Percentiles rank a stretch among this genome's conserved stretches.
These are phyloP conservation scores for Chroicocephalus ridibundus DNA, from an alignment of 2,113 vertebrate genomes.

Conservation along the genomic window DNA sequence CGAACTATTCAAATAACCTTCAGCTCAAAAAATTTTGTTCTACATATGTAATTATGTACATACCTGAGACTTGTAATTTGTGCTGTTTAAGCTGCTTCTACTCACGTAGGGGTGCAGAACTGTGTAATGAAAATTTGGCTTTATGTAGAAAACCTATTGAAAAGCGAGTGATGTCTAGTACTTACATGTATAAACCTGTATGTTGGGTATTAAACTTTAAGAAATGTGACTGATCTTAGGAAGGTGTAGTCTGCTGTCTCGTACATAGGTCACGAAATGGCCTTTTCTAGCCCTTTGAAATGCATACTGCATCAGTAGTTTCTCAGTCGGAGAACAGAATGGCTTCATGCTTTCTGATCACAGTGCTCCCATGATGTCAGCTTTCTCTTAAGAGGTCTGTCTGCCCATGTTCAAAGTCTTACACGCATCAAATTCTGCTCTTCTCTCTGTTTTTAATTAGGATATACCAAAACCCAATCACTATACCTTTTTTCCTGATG, in stretches of 20 bases:
- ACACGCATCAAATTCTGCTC: not conserved
- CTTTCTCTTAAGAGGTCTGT: conserved; percentile 20
- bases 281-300: conserved; percentile 64
- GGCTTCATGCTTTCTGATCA: conserved; percentile 72
- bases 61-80: not conserved
- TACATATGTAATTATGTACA: not conserved
- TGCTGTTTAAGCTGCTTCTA: not conserved
- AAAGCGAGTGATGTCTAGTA: not conserved
- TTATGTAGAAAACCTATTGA: not conserved
- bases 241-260: not conserved
- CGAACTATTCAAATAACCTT: not conserved
- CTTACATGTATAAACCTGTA: not conserved
- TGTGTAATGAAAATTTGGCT: not conserved
- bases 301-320: conserved; percentile 60
- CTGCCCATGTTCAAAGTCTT: conserved; percentile 10
- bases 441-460: not conserved
- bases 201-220: not conserved
- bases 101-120: not conserved
- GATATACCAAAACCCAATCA: not conserved
- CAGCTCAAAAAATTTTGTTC: not conserved
- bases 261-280: conserved; percentile 27
- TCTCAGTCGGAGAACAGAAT: conserved; percentile 48
- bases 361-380: conserved; percentile 51
- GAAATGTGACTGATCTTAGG: not conserved
- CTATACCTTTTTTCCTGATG: not conserved